phyloP scores from a whole-genome alignment of 2,113 vertebrate species.

The Baryphthengus martii region DNA sequence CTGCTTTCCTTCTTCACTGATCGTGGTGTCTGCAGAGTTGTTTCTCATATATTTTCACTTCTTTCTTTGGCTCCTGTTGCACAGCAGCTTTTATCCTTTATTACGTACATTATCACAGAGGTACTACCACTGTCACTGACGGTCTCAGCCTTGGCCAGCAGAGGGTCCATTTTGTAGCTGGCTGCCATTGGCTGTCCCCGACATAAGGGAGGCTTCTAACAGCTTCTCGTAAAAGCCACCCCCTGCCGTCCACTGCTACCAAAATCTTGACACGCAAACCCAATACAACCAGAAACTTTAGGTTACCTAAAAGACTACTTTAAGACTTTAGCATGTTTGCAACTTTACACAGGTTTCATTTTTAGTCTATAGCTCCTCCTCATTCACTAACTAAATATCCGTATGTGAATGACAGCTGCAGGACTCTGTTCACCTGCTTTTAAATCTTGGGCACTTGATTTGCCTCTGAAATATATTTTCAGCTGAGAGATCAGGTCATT shows the following conservation, averaged over 20 bases:
- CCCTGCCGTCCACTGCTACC: neutral
- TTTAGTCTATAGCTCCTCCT: neutral
- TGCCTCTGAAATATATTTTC: neutral
- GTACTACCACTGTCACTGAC: rapidly evolving
- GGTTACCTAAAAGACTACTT: neutral
- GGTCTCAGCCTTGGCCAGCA: neutral
- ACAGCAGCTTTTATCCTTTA: neutral
- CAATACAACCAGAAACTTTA: neutral
- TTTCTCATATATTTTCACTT: neutral
- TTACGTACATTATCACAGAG: neutral
- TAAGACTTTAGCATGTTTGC: neutral
- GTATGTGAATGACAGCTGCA: neutral
- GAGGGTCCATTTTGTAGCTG: neutral
- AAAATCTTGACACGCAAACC: neutral
- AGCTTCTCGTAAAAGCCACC: neutral
- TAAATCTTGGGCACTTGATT: neutral
- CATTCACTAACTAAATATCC: neutral
- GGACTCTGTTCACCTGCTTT: neutral
- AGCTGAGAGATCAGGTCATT: neutral
- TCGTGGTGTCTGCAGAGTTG: neutral
- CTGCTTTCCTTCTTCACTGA: no score
- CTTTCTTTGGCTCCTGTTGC: neutral
- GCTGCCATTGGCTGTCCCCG: neutral
- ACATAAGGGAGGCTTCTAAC: neutral
- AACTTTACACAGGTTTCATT: neutral